Evolutionary conservation across 92 coral and sea anemone genomes (phyloP), one percentile per base, ranked within the genome.

Genomic region (Epizoanthus ramosus): DNA sequence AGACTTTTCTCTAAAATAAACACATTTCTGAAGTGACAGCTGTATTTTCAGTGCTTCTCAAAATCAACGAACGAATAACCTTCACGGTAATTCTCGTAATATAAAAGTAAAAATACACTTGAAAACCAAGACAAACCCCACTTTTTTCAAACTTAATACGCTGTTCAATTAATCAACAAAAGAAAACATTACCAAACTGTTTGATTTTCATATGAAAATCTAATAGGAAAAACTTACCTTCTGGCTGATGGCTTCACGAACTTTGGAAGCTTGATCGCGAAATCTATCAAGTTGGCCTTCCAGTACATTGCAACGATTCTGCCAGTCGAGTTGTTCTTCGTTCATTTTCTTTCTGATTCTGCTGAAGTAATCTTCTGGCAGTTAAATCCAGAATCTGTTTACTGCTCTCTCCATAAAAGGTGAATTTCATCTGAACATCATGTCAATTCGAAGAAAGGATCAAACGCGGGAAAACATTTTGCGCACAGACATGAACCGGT

Each of bases 281-380:
- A 93, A 93, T 58, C 85, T 84, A 16, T 92, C 94, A 33, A 93
- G 88, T 86, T 93, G 97, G 65, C 80, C 87, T 87, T 93, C 97
- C 70, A 93, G 80, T 39, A 68, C 87, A 75, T 81, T 86, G 80
- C 94, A 93, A 18, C 91, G 94, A 41, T 80, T 84, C 80, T 88
- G 85, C 91, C 91, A 93, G 87, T 89, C 79, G 31, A 80, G 68
- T 81, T 91, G 81, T 57, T 85, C 80, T 41, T 82, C 89, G 76
- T 89, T 90, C 92, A 89, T 89, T 21, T 19, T 63, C 17, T 57
- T 18, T 59, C 50, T 63, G 58, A 63, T 60, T 9, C 21, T 61
- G 23, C 22, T 21, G 5, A 58, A 25, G 22, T 21, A 61, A 21
- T 77, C 15, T 72, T 23, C 60, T 21, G 60, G 56, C 8, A 22